Percentiles rank a stretch among this genome's conserved stretches.
Conservation (phyloP, 2,797 vertebrate genomes). For the Strix occidentalis region DNA sequence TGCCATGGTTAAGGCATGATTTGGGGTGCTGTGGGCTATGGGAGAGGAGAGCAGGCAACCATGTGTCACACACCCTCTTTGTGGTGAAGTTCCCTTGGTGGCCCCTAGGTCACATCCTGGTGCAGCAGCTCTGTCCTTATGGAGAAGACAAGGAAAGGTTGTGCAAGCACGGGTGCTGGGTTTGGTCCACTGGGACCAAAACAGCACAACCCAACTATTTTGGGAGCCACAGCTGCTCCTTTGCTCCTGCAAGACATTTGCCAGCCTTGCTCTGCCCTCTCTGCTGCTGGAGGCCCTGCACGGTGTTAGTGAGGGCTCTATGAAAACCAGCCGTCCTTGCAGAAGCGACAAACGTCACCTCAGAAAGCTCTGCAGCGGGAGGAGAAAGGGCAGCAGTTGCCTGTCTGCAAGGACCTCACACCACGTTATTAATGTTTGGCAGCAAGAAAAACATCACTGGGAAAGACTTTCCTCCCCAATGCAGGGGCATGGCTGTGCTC, state of each 20-base stretch:
- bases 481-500: neutral
- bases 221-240: neutral
- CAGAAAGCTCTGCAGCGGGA: neutral
- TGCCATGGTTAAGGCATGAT: neutral
- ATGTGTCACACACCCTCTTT: neutral
- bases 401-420: neutral
- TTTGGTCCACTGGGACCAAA: neutral
- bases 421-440: neutral
- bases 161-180: neutral
- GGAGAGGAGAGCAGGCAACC: neutral
- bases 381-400: neutral
- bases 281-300: neutral
- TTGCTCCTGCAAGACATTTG: neutral
- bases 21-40: neutral
- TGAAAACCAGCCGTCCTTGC: neutral
- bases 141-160: neutral
- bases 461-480: neutral
- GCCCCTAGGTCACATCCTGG: neutral
- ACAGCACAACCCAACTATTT: neutral
- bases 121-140: neutral
- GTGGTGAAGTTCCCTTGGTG: neutral
- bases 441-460: neutral
- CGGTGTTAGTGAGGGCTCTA: neutral
- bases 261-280: neutral
- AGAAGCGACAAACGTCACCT: neutral